Conservation (phyloP, 2,797 vertebrate genomes). For the Amphiprion clarkii region DNA sequence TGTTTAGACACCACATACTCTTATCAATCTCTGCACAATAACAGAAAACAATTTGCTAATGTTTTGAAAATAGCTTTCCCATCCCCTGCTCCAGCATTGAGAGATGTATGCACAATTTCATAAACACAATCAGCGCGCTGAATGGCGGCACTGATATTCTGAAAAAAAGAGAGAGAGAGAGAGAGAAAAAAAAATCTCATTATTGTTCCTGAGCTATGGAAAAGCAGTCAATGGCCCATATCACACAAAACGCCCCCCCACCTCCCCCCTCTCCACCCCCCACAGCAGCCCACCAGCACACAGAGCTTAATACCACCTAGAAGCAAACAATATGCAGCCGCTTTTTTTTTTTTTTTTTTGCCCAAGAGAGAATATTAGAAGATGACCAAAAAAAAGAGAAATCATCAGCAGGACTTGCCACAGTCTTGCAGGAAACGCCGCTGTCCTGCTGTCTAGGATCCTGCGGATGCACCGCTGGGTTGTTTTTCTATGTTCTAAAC, state of each 20-base stretch:
- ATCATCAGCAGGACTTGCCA: constrained; percentile 47
- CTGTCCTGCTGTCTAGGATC: constrained; percentile 17
- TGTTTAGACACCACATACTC: constrained; percentile 79
- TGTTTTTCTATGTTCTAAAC: constrained; percentile 10
- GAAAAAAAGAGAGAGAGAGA: constrained; percentile 33
- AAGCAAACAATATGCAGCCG: constrained; percentile 80
- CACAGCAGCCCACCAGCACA: constrained; percentile 73
- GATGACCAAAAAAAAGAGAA: constrained; percentile 70
- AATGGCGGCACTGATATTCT: constrained; percentile 85
- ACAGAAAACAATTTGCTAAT: constrained; percentile 88
- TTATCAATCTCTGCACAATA: constrained; percentile 86
- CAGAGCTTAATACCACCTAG: constrained; percentile 83
- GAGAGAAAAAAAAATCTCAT: constrained; percentile 78
- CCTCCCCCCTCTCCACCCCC: constrained; percentile 11
- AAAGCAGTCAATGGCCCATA: constrained; percentile 88
- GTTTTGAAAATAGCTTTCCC: constrained; percentile 86
- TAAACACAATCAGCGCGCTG: constrained; percentile 85
- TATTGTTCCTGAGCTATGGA: constrained; percentile 87
- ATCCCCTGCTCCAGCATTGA: constrained; percentile 77
- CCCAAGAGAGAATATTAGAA: constrained; percentile 76
- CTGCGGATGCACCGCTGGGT: constrained; percentile 10
- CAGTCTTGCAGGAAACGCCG: constrained; percentile 7
- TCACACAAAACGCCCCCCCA: constrained; percentile 79
- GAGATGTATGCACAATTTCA: constrained; percentile 87
- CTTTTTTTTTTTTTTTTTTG: no score